Evolutionary conservation across 2,888 invertebrate genomes (phyloP).

Genomic region (Tetanocera ferruginea): DNA sequence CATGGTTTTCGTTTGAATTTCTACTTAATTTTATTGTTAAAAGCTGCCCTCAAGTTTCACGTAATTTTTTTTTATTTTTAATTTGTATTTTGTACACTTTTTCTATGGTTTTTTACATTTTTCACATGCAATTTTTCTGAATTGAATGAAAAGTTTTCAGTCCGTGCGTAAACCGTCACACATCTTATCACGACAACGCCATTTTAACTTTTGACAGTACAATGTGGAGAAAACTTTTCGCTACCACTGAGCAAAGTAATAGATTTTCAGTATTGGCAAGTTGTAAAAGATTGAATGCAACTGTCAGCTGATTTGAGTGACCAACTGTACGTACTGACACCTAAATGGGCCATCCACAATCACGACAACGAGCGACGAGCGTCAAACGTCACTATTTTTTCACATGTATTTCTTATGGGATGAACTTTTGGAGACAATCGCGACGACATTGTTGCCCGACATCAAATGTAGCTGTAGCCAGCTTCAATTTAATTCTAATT

Average conservation of each 20-base stretch:
- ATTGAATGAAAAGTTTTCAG: slow-evolving; percentile 16
- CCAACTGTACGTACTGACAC: too few species aligned
- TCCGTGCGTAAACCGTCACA: slow-evolving; percentile 47
- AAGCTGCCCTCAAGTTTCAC: slow-evolving; percentile 37
- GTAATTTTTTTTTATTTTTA: slow-evolving; percentile 47
- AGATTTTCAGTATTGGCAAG: neutral
- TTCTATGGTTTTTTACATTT: slow-evolving; percentile 50
- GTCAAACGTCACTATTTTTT: too few species aligned
- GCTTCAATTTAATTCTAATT: too few species aligned
- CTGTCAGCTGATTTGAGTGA: neutral
- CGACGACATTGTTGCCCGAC: too few species aligned
- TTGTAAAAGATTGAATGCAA: neutral
- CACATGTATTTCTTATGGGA: too few species aligned
- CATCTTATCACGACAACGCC: slow-evolving; percentile 56
- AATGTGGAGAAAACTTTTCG: neutral
- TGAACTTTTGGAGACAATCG: too few species aligned
- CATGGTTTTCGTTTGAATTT: neutral
- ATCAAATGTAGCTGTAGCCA: too few species aligned
- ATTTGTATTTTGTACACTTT: slow-evolving; percentile 36
- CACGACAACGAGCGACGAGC: too few species aligned
- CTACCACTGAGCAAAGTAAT: neutral
- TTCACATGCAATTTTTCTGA: slow-evolving; percentile 36
- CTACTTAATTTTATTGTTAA: slow-evolving; percentile 40
- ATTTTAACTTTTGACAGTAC: slow-evolving; percentile 57
- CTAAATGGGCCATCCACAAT: too few species aligned